Conservation (phyloP, 2,888 invertebrate genomes). For the Latrodectus hesperus region DNA sequence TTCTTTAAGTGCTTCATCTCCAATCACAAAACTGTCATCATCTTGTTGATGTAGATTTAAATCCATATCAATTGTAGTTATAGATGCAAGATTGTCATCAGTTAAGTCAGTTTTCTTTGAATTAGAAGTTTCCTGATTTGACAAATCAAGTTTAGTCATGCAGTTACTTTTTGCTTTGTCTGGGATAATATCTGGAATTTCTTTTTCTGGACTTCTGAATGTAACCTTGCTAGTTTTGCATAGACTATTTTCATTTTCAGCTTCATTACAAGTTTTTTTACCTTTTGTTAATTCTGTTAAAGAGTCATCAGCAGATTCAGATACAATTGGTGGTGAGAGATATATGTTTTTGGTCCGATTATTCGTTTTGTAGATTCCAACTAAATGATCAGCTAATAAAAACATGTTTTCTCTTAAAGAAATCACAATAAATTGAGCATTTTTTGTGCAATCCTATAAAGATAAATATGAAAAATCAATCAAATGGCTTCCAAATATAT, state of each 20-base stretch:
- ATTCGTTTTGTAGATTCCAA: constrained; percentile 96
- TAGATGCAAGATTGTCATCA: background rate
- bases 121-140: too few species aligned
- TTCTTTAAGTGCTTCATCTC: background rate
- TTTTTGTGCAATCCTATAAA: constrained; percentile 89
- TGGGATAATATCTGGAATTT: background rate
- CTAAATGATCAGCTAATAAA: constrained; percentile 90
- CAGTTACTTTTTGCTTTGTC: too few species aligned
- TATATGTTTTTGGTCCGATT: constrained; percentile 89
- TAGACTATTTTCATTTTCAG: background rate
- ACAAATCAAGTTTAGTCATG: too few species aligned
- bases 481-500: background rate
- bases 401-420: constrained; percentile 98
- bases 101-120: background rate
- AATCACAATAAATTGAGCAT: constrained; percentile 98
- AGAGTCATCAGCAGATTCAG: background rate
- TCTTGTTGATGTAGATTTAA: background rate
- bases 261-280: background rate
- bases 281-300: background rate
- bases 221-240: background rate
- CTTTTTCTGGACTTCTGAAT: background rate
- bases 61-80: background rate
- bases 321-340: constrained; percentile 76
- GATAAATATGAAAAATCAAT: background rate
- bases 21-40: background rate